Percentiles rank a stretch among this genome's conserved stretches.
Evolutionary conservation across 2,888 invertebrate genomes (phyloP).

Genomic region (Gasteruption jaculator): DNA sequence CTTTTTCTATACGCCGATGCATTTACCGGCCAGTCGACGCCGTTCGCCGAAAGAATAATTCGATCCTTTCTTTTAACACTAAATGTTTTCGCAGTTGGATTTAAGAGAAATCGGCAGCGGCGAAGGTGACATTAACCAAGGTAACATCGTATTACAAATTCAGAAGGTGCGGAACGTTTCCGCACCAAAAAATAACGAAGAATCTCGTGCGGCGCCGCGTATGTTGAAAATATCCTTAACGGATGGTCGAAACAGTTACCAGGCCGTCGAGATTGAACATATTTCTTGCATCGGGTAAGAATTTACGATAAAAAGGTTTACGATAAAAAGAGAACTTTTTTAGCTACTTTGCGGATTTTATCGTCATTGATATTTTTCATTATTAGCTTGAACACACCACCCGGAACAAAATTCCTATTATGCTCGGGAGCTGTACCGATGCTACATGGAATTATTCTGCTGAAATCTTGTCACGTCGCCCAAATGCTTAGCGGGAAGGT

Average conservation of each 20-base stretch:
- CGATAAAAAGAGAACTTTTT: not conserved
- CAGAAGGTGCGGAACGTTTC: constrained; percentile 84
- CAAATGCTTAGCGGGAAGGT: constrained; percentile 80
- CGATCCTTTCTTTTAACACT: constrained; percentile 24
- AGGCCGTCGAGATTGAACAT: constrained; percentile 73
- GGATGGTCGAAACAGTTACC: constrained; percentile 76
- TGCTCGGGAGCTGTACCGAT: constrained; percentile 57
- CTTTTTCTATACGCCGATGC: no score
- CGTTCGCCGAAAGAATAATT: not conserved
- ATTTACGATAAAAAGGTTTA: constrained; percentile 52
- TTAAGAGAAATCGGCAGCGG: constrained; percentile 75
- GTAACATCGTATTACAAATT: constrained; percentile 73
- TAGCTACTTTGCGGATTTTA: no score
- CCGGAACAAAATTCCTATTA: constrained; percentile 76
- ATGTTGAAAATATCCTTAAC: constrained; percentile 80
- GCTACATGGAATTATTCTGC: constrained; percentile 70
- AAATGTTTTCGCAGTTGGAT: constrained; percentile 60
- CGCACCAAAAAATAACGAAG: constrained; percentile 87
- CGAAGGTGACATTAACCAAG: constrained; percentile 36
- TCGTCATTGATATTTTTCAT: constrained; percentile 9
- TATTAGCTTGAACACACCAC: constrained; percentile 73
- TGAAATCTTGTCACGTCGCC: constrained; percentile 65
- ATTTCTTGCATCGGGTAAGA: no score
- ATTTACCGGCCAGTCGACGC: no score
- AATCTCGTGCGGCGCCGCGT: constrained; percentile 74